These are phyloP conservation scores for Pelodiscus sinensis DNA, from an alignment of 2,113 vertebrate species.

Conservation along the genomic window DNA sequence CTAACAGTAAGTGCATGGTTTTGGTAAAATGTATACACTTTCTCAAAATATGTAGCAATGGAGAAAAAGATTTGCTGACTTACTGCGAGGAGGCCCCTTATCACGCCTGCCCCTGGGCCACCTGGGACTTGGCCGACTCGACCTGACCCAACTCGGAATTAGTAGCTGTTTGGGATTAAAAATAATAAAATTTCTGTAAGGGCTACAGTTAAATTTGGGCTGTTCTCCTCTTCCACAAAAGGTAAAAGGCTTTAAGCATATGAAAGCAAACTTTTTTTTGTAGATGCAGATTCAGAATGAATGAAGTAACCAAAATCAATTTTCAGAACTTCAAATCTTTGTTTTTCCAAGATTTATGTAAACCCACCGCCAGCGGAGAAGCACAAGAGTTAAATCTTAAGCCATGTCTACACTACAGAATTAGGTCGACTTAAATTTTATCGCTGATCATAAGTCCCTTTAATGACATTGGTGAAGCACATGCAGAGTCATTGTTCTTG, in stretches of 20 bases:
- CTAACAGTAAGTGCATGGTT: neutral
- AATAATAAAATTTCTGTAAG: neutral
- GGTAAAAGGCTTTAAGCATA: neutral
- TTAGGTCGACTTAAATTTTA: no score
- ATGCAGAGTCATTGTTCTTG: no score
- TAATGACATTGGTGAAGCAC: no score
- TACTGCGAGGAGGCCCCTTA: no score
- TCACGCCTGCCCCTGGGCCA: no score
- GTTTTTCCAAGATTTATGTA: neutral
- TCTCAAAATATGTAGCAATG: neutral
- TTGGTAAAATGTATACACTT: fast-evolving
- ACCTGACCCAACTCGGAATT: no score
- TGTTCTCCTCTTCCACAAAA: neutral
- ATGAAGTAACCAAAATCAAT: neutral
- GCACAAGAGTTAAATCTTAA: neutral
- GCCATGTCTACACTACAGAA: no score
- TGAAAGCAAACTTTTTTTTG: neutral
- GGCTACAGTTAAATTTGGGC: neutral
- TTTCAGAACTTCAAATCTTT: neutral
- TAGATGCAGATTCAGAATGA: neutral
- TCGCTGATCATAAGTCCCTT: no score
- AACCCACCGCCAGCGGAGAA: neutral
- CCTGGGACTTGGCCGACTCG: no score
- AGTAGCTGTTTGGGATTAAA: neutral
- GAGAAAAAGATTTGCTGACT: neutral